Base-by-base conservation (phyloP, 2,888 invertebrate species). In the Fabriciana adippe region DNA sequence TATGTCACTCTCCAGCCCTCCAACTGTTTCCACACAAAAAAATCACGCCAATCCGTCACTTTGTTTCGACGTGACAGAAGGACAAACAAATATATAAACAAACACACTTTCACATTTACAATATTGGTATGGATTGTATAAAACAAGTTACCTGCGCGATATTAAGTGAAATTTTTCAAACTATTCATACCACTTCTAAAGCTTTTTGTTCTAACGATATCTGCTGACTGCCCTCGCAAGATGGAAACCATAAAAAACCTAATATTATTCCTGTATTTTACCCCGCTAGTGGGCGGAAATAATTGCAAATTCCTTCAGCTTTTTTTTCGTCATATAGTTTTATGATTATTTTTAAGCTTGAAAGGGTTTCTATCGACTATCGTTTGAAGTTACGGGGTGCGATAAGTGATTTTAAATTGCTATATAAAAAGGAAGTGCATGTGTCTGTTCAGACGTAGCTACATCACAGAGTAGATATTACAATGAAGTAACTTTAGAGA, bases 231-330 rank as follows among this genome's bases (percentile, higher is more conserved):
- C 66, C 64, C 55, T 66, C 66, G 57, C 69, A 74, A 72, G 70
- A 69, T 70, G 70, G 65, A 50, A 53, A 71, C 66, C 64, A 69
- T 74, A 74, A 74, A 73, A 72, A 74, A 68, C 64, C 71, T 60
- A 71, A 74, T 72, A 72, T 72, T 74, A 73, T 72, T 73, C 72
- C 70, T 70, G 69, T 72, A 73, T 70, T 70, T 74, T 65, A 73
- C 64, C 65, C 45, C 60, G 65, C 67, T 72, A 66, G 71, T 72
- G 72, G 72, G 70, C 70, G 66, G 72, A 59, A 70, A 70, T 74
- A 72, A 72, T 71, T 72, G 72, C 60, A 53, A 59, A 70, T 72
- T 72, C 73, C 60, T 54, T 21, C 50, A 47, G 55, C 68, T 50
- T 60, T 60, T n/a, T 15, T 31, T 61, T 15, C 14, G 64, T 66